Conservation (phyloP, 2,797 vertebrate genomes). For the Poeciliopsis gracilis region DNA sequence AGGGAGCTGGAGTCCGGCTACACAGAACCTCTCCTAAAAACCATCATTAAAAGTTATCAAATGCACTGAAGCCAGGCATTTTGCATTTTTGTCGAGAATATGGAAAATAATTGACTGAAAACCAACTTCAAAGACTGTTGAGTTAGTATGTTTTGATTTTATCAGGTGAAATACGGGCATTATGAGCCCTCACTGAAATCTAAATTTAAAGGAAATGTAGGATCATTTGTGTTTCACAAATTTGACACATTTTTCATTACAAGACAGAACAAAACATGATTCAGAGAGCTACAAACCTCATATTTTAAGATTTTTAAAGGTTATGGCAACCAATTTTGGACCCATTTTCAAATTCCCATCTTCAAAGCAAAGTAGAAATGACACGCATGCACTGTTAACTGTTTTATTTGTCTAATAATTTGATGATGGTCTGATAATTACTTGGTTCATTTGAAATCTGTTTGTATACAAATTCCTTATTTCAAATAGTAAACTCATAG, state of each 20-base stretch:
- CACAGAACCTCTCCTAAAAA: too few species aligned
- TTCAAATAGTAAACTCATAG: neutral
- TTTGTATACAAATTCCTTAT: neutral
- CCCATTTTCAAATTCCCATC: too few species aligned
- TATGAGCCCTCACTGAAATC: too few species aligned
- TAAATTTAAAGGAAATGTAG: neutral
- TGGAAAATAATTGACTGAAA: neutral
- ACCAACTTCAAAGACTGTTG: neutral
- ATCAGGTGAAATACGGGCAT: neutral
- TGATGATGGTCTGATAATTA: neutral
- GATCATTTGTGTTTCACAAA: neutral
- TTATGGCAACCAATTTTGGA: too few species aligned
- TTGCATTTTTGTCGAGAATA: too few species aligned
- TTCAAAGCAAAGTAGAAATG: neutral
- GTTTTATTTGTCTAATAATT: neutral
- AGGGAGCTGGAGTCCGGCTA: neutral
- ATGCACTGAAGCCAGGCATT: too few species aligned
- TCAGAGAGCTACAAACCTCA: too few species aligned
- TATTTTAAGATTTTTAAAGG: too few species aligned
- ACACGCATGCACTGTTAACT: neutral
- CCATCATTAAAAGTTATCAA: too few species aligned
- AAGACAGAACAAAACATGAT: neutral
- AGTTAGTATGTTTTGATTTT: too few species aligned
- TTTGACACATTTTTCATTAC: neutral
- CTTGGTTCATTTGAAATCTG: neutral